Conservation (phyloP, 2,113 vertebrate genomes). For the Amphilophus citrinellus region DNA sequence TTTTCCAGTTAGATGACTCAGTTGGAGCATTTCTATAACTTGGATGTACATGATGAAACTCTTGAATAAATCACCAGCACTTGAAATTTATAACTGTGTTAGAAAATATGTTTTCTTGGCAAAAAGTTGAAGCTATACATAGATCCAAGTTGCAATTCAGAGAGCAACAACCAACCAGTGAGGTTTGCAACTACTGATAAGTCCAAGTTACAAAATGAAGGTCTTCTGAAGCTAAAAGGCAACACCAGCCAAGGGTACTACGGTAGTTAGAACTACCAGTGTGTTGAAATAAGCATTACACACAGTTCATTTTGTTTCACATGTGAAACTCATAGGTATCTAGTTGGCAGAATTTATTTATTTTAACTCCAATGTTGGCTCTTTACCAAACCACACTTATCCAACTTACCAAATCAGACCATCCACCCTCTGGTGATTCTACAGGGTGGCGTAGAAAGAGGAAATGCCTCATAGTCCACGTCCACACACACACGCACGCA, state of each 20-base stretch:
- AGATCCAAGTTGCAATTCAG: neutral
- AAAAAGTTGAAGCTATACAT: neutral
- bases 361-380: neutral
- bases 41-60: neutral
- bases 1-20: neutral
- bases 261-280: no score
- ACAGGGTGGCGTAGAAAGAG: neutral
- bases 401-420: neutral
- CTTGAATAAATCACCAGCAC: neutral
- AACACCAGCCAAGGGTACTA: neutral
- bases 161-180: neutral
- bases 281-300: no score
- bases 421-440: neutral
- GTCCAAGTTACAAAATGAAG: neutral
- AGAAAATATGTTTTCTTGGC: neutral
- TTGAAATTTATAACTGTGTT: neutral
- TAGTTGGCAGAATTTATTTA: no score
- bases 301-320: no score
- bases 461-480: neutral
- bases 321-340: no score
- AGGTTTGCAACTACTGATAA: neutral
- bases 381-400: neutral
- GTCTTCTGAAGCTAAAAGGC: neutral
- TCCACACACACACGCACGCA: neutral
- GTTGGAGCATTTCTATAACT: neutral